Base-by-base conservation (phyloP, 2,797 vertebrate species). In the Heliangelus exortis region DNA sequence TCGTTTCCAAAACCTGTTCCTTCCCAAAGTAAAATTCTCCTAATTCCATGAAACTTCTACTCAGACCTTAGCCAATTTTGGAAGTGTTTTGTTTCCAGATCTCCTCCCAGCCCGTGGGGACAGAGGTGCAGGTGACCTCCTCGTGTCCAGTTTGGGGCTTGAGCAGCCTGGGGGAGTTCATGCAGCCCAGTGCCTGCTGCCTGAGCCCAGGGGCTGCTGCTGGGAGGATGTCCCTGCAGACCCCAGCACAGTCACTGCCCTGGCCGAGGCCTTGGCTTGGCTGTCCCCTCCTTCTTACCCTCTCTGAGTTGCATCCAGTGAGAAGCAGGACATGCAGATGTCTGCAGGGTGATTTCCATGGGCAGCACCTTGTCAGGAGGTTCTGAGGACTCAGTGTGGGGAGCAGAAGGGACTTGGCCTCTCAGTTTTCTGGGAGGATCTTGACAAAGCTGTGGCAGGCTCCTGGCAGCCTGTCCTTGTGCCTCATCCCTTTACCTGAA, bases 71-170 rank as follows among this genome's bases (percentile, higher is more conserved):
- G 9, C 9, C 11, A 13, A 7, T 28, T 63, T 6, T 47, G 88
- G n/a, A n/a, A 45, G 7, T 17, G 0, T 29, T 50, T 15, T 1
- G 19, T 47, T 45, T 63, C 45, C 19, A 3, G 31, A 15, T 26
- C 8, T 4, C 23, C 4, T 39, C 16, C 0, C 6, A 4, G 6
- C 31, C 0, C 8, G 4, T 2, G 2, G 6, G 33, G 54, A 22
- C 39, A 53, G 62, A 43, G 15, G 0, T 1, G 5, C 74, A 48
- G 59, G 79, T 59, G 25, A 14, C 66, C 51, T 18, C 3, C 11
- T 3, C 6, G 61, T 7, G 43, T 26, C 14, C 67, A 39, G 41
- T 3, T 28, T 4, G 22, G 20, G 39, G 41, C 8, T 73, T 25
- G 12, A 36, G 50, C 4, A 21, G 12, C 21, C 6, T 3, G 20